A percentile compares a stretch with the other conserved stretches of the same genome.
Evolutionary conservation across 2,113 vertebrate species (phyloP).

Genomic region (Uropsilus gracilis): DNA sequence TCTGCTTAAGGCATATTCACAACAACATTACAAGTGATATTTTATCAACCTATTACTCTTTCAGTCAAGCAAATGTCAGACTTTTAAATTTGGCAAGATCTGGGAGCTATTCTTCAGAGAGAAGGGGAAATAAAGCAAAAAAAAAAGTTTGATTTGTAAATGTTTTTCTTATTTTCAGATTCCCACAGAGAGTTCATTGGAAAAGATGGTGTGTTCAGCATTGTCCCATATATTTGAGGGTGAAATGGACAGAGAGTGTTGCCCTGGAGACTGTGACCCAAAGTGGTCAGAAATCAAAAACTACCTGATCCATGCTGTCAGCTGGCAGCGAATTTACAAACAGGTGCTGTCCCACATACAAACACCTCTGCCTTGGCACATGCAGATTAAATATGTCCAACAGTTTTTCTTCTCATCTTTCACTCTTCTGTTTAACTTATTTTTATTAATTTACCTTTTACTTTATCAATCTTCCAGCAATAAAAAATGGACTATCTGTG

Average conservation of each 20-base stretch:
- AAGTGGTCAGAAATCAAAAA: slow-evolving; percentile 50
- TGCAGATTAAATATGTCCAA: neutral
- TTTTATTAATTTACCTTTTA: neutral
- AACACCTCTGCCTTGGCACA: fast-evolving
- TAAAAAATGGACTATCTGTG: neutral
- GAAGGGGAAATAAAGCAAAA: neutral
- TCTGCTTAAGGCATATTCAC: neutral
- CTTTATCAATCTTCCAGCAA: neutral
- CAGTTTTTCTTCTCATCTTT: no score
- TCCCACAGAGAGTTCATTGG: slow-evolving; percentile 74
- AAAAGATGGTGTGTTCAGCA: slow-evolving; percentile 77
- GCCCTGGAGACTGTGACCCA: slow-evolving; percentile 40
- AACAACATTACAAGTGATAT: fast-evolving
- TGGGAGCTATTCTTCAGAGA: neutral
- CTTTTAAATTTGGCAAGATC: neutral
- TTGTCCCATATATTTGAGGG: slow-evolving; percentile 59
- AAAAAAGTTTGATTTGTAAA: neutral
- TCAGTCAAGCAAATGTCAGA: neutral
- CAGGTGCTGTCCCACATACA: slow-evolving; percentile 44
- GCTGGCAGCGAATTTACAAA: slow-evolving; percentile 68
- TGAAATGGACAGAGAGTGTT: slow-evolving; percentile 37
- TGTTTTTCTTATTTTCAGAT: slow-evolving; percentile 72
- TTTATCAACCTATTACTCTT: neutral
- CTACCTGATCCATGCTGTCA: slow-evolving; percentile 78
- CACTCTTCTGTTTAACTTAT: neutral